Evolutionary conservation across 1,140 invertebrate species (phyloP).

Genomic region (Drosophila pseudoobscura): DNA sequence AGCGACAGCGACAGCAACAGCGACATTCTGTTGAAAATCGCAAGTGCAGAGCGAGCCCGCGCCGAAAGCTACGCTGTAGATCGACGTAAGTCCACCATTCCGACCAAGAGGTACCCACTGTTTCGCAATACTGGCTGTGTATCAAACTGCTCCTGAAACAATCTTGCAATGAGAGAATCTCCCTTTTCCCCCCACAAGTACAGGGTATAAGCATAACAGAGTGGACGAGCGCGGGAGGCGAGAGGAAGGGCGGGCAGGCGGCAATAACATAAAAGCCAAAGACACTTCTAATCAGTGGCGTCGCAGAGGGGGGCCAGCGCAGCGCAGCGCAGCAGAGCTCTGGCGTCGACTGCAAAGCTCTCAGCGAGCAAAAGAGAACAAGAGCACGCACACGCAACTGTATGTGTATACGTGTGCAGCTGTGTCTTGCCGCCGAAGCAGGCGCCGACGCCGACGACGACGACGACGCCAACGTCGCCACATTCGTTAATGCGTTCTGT

Average conservation of each 20-base stretch:
- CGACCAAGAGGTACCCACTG: not conserved
- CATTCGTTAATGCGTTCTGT: slow-evolving; percentile 33
- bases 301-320: slow-evolving; percentile 6
- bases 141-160: slow-evolving; percentile 3
- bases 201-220: too few relatives aligned
- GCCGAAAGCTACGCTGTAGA: slow-evolving; percentile 6
- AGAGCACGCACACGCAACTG: slow-evolving; percentile 13
- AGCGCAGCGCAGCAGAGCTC: not conserved
- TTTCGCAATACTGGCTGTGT: not conserved
- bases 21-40: slow-evolving; percentile 41
- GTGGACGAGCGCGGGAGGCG: too few relatives aligned
- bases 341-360: not conserved
- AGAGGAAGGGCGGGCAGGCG: slow-evolving; percentile 2
- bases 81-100: not conserved
- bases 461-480: too few relatives aligned
- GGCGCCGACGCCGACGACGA: not conserved
- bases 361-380: slow-evolving; percentile 31
- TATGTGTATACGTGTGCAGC: slow-evolving; percentile 11
- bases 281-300: slow-evolving; percentile 70
- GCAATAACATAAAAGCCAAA: slow-evolving; percentile 59
- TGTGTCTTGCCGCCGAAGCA: slow-evolving; percentile 5
- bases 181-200: too few relatives aligned
- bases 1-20: slow-evolving; percentile 25
- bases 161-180: not conserved
- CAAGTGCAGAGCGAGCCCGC: slow-evolving; percentile 32